Percentiles rank a stretch among this genome's conserved stretches.
These are phyloP conservation scores for Sandelia bainsii DNA, from an alignment of 2,797 vertebrate species.

Conservation along the genomic window DNA sequence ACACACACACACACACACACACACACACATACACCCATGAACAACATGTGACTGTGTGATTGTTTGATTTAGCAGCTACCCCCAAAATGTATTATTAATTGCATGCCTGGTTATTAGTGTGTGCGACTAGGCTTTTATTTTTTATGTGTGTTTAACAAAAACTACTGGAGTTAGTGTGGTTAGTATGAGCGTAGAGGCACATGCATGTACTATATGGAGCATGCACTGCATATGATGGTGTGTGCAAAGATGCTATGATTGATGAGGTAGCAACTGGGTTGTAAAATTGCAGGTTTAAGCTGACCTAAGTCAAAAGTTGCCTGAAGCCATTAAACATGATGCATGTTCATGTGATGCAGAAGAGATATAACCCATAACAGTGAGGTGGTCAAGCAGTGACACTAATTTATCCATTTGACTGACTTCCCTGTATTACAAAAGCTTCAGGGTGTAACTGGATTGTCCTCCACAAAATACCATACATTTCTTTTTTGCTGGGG, in stretches of 20 bases:
- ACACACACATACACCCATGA: constrained; percentile 1
- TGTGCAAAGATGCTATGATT: constrained; percentile 54
- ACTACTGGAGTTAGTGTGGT: not conserved
- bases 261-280: constrained; percentile 52
- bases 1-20: no score
- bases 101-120: constrained; percentile 19
- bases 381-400: constrained; percentile 67
- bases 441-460: constrained; percentile 41
- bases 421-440: constrained; percentile 65
- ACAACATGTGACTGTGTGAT: constrained; percentile 23
- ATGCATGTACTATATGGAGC: not conserved
- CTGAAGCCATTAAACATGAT: constrained; percentile 73
- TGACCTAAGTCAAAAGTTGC: constrained; percentile 58
- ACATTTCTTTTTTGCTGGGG: constrained; percentile 13
- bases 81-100: constrained; percentile 24
- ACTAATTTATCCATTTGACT: constrained; percentile 79
- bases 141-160: constrained; percentile 1
- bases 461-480: constrained; percentile 52
- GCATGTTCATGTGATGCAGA: constrained; percentile 64
- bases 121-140: not conserved
- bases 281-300: constrained; percentile 51
- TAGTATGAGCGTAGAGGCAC: not conserved
- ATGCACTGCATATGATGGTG: constrained; percentile 8
- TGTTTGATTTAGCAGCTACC: constrained; percentile 37
- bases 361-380: constrained; percentile 54